phyloP scores from a whole-genome alignment of 2,113 vertebrate species.

The Phalacrocorax carbo region DNA sequence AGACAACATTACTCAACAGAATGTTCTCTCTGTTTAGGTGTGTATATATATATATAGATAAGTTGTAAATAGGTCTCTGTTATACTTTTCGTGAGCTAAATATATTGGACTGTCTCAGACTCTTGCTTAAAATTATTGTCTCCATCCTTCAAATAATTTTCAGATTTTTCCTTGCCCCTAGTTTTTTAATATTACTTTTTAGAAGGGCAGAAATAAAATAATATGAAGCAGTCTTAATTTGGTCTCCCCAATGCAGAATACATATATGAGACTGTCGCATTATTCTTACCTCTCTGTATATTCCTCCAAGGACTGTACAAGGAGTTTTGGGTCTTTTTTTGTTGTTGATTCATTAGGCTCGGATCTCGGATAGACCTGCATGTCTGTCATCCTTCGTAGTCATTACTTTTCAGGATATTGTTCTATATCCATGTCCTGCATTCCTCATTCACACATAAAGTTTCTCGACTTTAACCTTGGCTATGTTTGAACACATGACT shows the following conservation, averaged over 20 bases:
- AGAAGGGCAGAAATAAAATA: neutral
- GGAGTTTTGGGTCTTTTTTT: neutral
- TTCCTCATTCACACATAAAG: neutral
- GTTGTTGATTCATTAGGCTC: neutral
- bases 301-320: neutral
- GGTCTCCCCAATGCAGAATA: neutral
- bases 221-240: neutral
- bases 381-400: neutral
- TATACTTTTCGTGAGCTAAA: neutral
- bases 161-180: neutral
- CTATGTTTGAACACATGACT: neutral
- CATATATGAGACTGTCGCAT: neutral
- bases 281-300: neutral
- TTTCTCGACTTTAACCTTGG: neutral
- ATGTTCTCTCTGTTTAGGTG: neutral
- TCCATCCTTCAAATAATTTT: neutral
- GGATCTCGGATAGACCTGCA: neutral
- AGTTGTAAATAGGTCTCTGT: neutral
- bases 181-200: neutral
- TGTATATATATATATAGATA: too few relatives aligned
- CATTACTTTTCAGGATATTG: rapidly evolving
- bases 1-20: neutral
- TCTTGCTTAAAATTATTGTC: neutral
- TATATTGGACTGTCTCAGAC: neutral
- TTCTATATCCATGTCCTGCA: neutral